Percentiles rank a stretch among this genome's conserved stretches.
Conservation (phyloP, 2,888 invertebrate genomes). For the Clivina fossor region DNA sequence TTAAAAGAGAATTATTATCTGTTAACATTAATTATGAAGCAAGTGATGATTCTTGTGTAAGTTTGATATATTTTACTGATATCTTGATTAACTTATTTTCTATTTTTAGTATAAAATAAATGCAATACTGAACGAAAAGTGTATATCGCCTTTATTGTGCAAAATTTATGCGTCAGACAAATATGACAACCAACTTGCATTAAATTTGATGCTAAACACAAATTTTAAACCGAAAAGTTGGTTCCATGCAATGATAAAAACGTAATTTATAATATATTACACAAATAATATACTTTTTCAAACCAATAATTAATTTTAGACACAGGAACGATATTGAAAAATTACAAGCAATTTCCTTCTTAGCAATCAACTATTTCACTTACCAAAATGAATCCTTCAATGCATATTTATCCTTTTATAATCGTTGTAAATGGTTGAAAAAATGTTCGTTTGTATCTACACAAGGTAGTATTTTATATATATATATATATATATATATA, state of each 20-base stretch:
- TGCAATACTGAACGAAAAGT: conserved; percentile 37
- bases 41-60: too few relatives aligned
- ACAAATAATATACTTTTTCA: conserved; percentile 23
- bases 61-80: too few relatives aligned
- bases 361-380: conserved; percentile 11
- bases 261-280: conserved; percentile 34
- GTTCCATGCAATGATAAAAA: conserved; percentile 40
- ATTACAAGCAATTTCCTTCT: conserved; percentile 40
- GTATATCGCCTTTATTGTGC: conserved; percentile 47
- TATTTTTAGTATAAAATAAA: conserved; percentile 16
- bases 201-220: conserved; percentile 47
- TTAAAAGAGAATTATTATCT: conserved; percentile 38
- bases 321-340: conserved; percentile 44
- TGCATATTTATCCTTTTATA: conserved; percentile 4
- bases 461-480: too few relatives aligned
- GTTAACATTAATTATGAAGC: conserved; percentile 23
- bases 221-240: conserved; percentile 44
- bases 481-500: too few relatives aligned
- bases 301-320: conserved; percentile 1
- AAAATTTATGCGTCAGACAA: conserved; percentile 48
- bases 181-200: conserved; percentile 50
- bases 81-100: conserved; percentile 33
- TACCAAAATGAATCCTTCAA: background rate
- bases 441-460: conserved; percentile 15
- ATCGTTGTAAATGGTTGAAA: conserved; percentile 25